Conservation (phyloP, 2,888 invertebrate genomes). For the Erannis defoliaria region DNA sequence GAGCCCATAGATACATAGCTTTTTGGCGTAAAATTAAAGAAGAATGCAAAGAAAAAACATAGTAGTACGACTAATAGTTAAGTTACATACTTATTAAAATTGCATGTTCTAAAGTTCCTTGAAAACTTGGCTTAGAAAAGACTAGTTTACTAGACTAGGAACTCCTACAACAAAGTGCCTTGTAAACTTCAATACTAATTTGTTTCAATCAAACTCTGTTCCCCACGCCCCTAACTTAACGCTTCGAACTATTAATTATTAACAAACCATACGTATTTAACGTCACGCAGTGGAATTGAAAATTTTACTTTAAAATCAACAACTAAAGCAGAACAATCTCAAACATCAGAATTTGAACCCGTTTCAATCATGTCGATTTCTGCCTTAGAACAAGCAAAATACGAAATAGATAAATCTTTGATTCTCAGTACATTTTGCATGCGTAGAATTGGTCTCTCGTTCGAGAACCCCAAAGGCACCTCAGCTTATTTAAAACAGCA, state of each 20-base stretch:
- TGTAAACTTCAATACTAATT: constrained; percentile 35
- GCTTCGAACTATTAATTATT: constrained; percentile 24
- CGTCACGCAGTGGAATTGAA: background rate
- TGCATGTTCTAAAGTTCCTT: too few relatives aligned
- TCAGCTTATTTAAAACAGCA: constrained; percentile 61
- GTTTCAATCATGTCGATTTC: constrained; percentile 57
- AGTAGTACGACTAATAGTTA: too few relatives aligned
- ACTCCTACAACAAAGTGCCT: constrained; percentile 26
- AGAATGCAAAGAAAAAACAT: background rate
- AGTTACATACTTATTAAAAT: too few relatives aligned
- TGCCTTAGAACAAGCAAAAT: constrained; percentile 61
- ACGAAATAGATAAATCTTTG: constrained; percentile 72
- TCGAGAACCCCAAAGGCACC: constrained; percentile 57
- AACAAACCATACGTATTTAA: constrained; percentile 19
- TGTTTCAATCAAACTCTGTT: constrained; percentile 45
- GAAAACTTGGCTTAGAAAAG: constrained; percentile 25
- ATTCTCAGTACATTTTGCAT: constrained; percentile 69
- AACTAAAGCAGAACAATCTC: background rate
- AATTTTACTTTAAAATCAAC: constrained; percentile 11
- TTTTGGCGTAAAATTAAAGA: background rate
- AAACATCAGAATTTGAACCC: background rate
- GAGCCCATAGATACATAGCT: background rate
- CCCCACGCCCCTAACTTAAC: constrained; percentile 55
- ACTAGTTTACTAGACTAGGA: constrained; percentile 39
- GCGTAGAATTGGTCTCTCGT: constrained; percentile 72